A percentile compares a stretch with the other conserved stretches of the same genome.
Evolutionary conservation across 2,888 invertebrate species (phyloP).

Genomic region (Plusia festucae): DNA sequence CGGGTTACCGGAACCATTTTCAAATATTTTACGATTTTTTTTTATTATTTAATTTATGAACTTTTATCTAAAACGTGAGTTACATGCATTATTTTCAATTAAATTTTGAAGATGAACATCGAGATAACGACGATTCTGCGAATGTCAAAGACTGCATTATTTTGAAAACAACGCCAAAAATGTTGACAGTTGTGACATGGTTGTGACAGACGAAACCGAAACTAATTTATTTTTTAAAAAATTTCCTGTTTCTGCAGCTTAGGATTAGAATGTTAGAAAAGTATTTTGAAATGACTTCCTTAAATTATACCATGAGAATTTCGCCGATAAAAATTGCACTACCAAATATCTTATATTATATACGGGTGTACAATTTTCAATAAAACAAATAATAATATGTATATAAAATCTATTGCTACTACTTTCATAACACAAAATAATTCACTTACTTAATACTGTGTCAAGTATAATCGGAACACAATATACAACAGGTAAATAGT

Average conservation of each 20-base stretch:
- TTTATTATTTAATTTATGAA: background rate
- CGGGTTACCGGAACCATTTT: constrained; percentile 79
- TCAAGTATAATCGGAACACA: constrained; percentile 61
- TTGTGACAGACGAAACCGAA: background rate
- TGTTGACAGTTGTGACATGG: background rate
- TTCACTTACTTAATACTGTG: constrained; percentile 68
- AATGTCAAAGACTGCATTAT: no score
- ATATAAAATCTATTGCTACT: constrained; percentile 74
- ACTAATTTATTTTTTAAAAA: background rate
- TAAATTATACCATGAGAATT: no score
- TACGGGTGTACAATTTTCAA: constrained; percentile 10
- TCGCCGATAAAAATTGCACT: no score
- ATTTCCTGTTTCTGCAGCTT: background rate
- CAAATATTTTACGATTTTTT: constrained; percentile 48
- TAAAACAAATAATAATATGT: constrained; percentile 53
- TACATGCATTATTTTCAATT: constrained; percentile 6
- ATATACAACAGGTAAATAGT: constrained; percentile 56
- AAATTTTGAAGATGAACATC: no score
- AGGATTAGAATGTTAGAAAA: no score
- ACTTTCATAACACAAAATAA: constrained; percentile 66
- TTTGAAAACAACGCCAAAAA: constrained; percentile 8
- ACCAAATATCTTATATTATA: no score
- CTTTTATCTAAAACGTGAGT: no score
- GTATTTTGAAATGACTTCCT: no score
- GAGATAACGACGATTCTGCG: no score